phyloP scores from a whole-genome alignment of 2,888 invertebrate species.

The Calliphora vomitoria region DNA sequence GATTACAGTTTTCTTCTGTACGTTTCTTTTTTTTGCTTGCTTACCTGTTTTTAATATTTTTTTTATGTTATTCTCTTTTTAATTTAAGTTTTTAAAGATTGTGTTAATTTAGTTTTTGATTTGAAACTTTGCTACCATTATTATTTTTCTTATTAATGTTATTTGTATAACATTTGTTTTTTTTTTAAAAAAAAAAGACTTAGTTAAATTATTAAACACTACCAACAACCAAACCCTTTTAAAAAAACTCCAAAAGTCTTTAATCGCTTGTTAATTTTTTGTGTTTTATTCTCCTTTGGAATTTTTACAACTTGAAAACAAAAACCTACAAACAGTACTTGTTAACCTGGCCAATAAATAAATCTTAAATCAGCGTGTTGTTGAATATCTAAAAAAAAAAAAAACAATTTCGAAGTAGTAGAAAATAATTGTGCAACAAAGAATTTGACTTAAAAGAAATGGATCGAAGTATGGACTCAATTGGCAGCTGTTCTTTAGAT shows the following conservation, averaged over 20 bases:
- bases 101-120: not conserved
- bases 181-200: not conserved
- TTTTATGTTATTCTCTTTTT: not conserved
- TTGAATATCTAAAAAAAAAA: conserved; percentile 12
- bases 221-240: conserved; percentile 9
- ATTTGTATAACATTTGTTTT: not conserved
- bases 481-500: conserved; percentile 94
- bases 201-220: not conserved
- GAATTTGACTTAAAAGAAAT: conserved; percentile 81
- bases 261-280: conserved; percentile 66
- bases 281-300: conserved; percentile 67
- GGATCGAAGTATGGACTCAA: conserved; percentile 93
- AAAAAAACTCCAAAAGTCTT: conserved; percentile 56
- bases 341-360: conserved; percentile 42
- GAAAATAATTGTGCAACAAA: conserved; percentile 36
- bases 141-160: not conserved
- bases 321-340: conserved; percentile 56
- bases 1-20: not conserved
- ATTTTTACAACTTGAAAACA: conserved; percentile 46
- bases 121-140: not conserved
- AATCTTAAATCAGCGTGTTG: conserved; percentile 30
- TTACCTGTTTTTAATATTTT: not conserved
- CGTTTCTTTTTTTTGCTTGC: not conserved
- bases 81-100: conserved; percentile 3
- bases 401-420: conserved; percentile 16